Evolutionary conservation across 2,888 invertebrate genomes (phyloP).

Genomic region (Schizaphis graminum): DNA sequence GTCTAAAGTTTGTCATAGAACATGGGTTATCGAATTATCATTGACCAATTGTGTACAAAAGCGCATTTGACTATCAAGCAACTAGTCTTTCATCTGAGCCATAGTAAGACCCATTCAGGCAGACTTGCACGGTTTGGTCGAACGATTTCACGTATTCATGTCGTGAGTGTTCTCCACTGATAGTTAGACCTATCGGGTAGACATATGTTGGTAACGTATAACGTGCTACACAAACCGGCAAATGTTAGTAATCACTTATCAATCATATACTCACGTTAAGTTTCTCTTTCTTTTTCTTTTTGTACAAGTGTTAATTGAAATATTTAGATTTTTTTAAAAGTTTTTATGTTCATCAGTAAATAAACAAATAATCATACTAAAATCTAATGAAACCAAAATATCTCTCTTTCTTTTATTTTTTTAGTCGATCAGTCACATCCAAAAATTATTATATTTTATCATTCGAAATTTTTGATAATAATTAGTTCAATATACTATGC

Average conservation of each 20-base stretch:
- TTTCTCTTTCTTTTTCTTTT: neutral
- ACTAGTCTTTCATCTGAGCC: neutral
- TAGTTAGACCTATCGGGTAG: neutral
- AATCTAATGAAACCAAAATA: neutral
- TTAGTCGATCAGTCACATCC: neutral
- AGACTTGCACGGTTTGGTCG: neutral
- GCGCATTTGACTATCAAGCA: neutral
- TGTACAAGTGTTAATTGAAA: neutral
- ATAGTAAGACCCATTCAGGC: neutral
- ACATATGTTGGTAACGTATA: neutral
- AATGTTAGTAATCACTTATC: neutral
- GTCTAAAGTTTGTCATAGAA: neutral
- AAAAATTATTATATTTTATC: neutral
- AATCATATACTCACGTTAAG: neutral
- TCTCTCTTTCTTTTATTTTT: neutral
- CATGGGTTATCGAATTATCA: neutral
- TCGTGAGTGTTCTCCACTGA: too few relatives aligned
- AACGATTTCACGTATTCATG: neutral
- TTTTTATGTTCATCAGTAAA: neutral
- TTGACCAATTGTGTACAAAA: neutral
- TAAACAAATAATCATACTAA: neutral
- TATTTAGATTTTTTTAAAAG: neutral
- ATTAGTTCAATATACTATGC: neutral
- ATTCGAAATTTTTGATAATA: neutral
- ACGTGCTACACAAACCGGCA: neutral